phyloP scores from a whole-genome alignment of 2,888 invertebrate genomes.

The Galeruca laticollis region DNA sequence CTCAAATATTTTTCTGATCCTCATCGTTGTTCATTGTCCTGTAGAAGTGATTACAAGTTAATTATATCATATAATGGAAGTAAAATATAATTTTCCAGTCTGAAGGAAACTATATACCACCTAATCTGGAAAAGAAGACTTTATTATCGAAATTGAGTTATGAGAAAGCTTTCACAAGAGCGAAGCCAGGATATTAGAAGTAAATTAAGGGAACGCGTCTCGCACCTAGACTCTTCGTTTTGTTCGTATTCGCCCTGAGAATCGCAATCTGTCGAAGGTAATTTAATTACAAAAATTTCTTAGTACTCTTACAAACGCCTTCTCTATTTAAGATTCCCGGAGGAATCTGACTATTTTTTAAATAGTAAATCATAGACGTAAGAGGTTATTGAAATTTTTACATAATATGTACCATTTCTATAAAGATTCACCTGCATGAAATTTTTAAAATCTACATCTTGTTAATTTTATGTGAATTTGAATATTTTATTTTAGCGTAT shows the following conservation, averaged over 20 bases:
- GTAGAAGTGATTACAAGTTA: too few species aligned
- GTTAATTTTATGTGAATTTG: too few species aligned
- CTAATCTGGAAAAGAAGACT: slow-evolving; percentile 8
- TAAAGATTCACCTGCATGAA: too few species aligned
- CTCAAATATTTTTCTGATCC: too few species aligned
- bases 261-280: slow-evolving; percentile 18
- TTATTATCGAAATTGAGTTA: slow-evolving; percentile 31
- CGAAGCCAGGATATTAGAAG: slow-evolving; percentile 17
- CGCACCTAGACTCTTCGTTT: slow-evolving; percentile 1
- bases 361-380: not conserved
- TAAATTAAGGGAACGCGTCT: slow-evolving; percentile 19
- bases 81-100: not conserved
- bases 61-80: too few species aligned
- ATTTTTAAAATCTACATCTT: too few species aligned
- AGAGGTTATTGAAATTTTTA: too few species aligned
- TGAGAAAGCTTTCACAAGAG: slow-evolving; percentile 1
- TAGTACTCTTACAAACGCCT: slow-evolving; percentile 10
- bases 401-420: too few species aligned
- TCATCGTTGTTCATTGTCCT: too few species aligned
- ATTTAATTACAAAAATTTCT: slow-evolving; percentile 22
- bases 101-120: not conserved
- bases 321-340: not conserved
- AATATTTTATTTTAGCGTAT: too few species aligned
- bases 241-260: slow-evolving; percentile 2
- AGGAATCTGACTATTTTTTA: slow-evolving; percentile 9